These are phyloP conservation scores for Nesoenas mayeri DNA, from an alignment of 2,113 vertebrate genomes.

Conservation along the genomic window DNA sequence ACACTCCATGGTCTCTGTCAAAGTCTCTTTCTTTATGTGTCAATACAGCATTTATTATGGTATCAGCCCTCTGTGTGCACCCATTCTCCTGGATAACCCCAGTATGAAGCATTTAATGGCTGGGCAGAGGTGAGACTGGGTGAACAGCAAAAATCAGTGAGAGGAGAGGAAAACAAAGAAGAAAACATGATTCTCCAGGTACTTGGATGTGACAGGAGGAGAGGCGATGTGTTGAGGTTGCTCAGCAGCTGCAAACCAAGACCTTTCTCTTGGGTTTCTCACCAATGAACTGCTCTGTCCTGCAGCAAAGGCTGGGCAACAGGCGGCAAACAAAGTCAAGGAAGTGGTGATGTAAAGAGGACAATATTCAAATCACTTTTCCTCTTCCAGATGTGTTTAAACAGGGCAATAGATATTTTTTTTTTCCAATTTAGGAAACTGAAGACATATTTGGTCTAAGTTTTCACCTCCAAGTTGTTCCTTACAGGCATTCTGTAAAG, in stretches of 20 bases:
- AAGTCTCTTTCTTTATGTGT: not conserved
- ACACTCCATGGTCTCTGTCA: not conserved
- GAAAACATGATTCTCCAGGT: not conserved
- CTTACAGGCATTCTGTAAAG: not conserved
- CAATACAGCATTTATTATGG: not conserved
- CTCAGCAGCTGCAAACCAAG: not conserved
- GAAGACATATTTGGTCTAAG: not conserved
- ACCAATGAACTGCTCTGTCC: not conserved
- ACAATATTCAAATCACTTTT: not conserved
- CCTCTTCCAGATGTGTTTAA: not conserved
- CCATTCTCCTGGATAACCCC: not conserved
- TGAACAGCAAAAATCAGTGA: not conserved
- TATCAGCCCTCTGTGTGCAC: not conserved
- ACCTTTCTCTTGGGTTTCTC: not conserved
- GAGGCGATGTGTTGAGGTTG: rapidly evolving
- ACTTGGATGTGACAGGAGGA: not conserved
- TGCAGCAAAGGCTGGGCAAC: not conserved
- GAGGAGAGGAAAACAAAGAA: not conserved
- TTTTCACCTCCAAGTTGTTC: not conserved
- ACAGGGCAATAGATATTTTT: not conserved
- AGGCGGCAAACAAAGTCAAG: not conserved
- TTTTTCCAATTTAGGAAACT: not conserved
- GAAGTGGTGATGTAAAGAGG: not conserved
- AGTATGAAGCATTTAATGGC: not conserved
- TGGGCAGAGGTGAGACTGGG: not conserved